Base-by-base conservation (phyloP, 1,140 invertebrate species). In the Neuroterus valhalla region DNA sequence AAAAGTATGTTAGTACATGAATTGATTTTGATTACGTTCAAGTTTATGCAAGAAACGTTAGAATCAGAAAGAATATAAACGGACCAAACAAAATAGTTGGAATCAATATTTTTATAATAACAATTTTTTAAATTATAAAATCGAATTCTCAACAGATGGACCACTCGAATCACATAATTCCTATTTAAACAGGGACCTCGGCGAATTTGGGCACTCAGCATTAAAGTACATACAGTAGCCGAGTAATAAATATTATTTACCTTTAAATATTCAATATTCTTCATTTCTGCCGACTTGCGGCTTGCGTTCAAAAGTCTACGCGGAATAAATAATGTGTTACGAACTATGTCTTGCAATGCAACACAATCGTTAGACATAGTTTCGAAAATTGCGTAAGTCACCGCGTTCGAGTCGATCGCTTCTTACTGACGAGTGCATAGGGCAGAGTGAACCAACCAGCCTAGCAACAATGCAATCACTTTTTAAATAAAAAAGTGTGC, bases 171-270 rank as follows among this genome's bases (percentile, higher is more conserved):
- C 31, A 10, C 21, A 2, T 62, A 15, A 31, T 62, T 62, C 31
- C 2, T n/a, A 15, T 31, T 31, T 62, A 8, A 5, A 8, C 10
- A 10, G 31, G 1, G 6, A 12, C 55, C 55, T 62, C 31, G 55
- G n/a, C 23, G 12, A 12, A 62, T 31, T 38, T 62, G 55, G 55
- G 55, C 55, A 62, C 55, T 62, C 23, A 62, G 23, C 55, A 62
- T 62, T 62, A 62, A 62, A 38, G 26, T 31, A 38, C 55, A 38
- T 62, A 62, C 55, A 62, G 55, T 62, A 62, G 26, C 55, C 55
- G 55, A 62, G 55, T 62, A 62, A 62, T 62, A 62, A 62, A 62
- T 62, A 38, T 62, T 62, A 62, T 62, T 62, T 62, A 62, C 55
- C 55, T 26, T 23, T 62, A 62, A 62, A 62, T 62, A 62, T 62